These are phyloP conservation scores for Saxicola maurus DNA, from an alignment of 2,797 vertebrate species.

Conservation along the genomic window DNA sequence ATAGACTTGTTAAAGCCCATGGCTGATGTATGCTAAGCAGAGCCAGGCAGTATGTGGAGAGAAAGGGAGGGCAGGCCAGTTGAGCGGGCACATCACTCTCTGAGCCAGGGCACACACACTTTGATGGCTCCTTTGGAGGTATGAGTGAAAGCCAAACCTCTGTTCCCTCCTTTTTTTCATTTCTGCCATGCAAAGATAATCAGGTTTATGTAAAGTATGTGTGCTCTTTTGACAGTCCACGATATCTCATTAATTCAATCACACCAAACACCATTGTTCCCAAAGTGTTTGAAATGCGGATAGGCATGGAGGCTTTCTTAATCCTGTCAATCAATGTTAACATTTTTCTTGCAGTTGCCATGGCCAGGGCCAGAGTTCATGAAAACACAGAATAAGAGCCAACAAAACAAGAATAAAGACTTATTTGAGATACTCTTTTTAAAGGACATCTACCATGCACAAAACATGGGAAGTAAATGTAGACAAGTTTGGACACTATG, in stretches of 20 bases:
- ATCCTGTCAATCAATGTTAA: slow-evolving; percentile 99
- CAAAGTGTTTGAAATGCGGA: slow-evolving; percentile 99
- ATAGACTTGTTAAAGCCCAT: slow-evolving; percentile 94
- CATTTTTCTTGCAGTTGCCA: slow-evolving; percentile 99
- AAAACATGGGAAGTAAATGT: slow-evolving; percentile 98
- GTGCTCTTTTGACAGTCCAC: slow-evolving; percentile 99
- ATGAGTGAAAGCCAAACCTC: slow-evolving; percentile 83
- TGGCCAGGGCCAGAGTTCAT: slow-evolving; percentile 99
- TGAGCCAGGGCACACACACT: slow-evolving; percentile 79
- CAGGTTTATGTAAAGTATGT: slow-evolving; percentile 99
- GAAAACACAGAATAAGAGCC: slow-evolving; percentile 98
- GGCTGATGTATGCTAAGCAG: slow-evolving; percentile 89
- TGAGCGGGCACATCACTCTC: slow-evolving; percentile 81
- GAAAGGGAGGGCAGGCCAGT: slow-evolving; percentile 78
- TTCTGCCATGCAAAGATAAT: slow-evolving; percentile 99
- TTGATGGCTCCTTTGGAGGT: slow-evolving; percentile 86
- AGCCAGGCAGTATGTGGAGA: slow-evolving; percentile 65
- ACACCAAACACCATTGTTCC: slow-evolving; percentile 97
- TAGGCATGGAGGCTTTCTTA: slow-evolving; percentile 90
- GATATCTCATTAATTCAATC: slow-evolving; percentile 99
- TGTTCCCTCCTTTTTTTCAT: slow-evolving; percentile 79
- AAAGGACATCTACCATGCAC: slow-evolving; percentile 97
- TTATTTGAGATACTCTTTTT: slow-evolving; percentile 95
- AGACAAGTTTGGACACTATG: slow-evolving; percentile 95
- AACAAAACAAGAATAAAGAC: slow-evolving; percentile 99